Evolutionary conservation across 2,113 vertebrate genomes (phyloP), one percentile per base, ranked within the genome.

Genomic region (Perca fluviatilis): DNA sequence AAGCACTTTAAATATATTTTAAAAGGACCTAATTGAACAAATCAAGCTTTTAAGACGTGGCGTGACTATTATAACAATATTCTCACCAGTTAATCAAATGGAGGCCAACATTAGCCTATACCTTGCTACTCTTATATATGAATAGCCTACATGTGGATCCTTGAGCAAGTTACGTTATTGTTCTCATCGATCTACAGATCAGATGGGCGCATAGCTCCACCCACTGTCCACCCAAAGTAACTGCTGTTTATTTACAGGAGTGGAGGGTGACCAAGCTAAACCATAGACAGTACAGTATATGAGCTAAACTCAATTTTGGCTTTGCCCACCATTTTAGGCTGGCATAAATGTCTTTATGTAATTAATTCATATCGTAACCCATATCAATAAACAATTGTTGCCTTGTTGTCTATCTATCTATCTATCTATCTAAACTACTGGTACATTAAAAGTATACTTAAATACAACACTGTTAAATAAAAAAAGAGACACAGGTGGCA

Each of bases 211-310:
- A 60, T 3, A 80, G 65, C 80, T 15, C 76, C 85, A 61, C 53
- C 85, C 30, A 56, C 23, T 3, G 76, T 53, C 23, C 71, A 56
- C 46, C 33, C 30, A 12, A 12, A 25, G 54, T 27, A 66, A 80
- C 62, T 62, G 33, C 1, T 69, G n/a, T 60, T 73, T 79, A 74
- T 83, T 86, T 86, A 82, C 62, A 64, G 23, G 40, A 63, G 43
- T 58, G 8, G 8, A 68, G 18, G 4, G n/a, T 14, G 19, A 54
- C 36, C 19, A n/a, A 67, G 62, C 54, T 60, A 6, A 57, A 57
- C 14, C 27, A 27, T 27, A 27, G 2, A 27, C 27, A 27, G 27
- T 27, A 27, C 27, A 27, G 27, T 27, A 2, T 27, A 27, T 27
- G 27, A 67, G 70, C 54, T 60, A 6, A 57, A 57, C 14, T 58